Evolutionary conservation across 2,888 invertebrate species (phyloP).

Genomic region (Campopleginae sp.): DNA sequence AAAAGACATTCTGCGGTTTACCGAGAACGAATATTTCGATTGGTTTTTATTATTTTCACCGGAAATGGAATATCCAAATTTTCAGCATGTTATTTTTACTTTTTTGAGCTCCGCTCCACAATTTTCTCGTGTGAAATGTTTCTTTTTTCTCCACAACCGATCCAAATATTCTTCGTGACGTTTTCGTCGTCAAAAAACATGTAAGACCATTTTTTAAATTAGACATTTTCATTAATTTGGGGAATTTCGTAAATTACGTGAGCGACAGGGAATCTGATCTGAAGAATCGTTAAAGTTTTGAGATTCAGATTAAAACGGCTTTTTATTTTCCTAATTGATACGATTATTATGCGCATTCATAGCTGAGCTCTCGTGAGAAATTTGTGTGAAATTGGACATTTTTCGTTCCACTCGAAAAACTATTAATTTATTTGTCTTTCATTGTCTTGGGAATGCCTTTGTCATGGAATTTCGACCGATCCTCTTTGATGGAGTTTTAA

Average conservation of each 20-base stretch:
- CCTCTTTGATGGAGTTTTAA: background rate
- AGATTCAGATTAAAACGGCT: background rate
- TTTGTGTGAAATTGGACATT: background rate
- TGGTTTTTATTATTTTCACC: background rate
- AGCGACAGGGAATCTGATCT: background rate
- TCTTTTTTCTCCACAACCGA: background rate
- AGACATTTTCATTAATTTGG: background rate
- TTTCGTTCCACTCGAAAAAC: background rate
- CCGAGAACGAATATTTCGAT: slow-evolving; percentile 21
- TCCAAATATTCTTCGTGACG: background rate
- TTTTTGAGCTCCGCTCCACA: too few relatives aligned
- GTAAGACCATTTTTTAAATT: background rate
- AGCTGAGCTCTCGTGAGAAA: background rate
- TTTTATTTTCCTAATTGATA: background rate
- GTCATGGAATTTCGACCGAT: background rate
- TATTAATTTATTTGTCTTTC: background rate
- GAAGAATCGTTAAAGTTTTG: background rate
- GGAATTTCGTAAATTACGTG: background rate
- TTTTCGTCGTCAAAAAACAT: background rate
- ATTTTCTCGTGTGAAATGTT: background rate
- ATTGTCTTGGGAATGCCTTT: background rate
- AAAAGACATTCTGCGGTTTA: background rate
- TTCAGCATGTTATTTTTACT: background rate
- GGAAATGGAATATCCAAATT: slow-evolving; percentile 21
- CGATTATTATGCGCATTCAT: background rate